Base-by-base conservation (phyloP, 1,140 invertebrate species). In the Nebria ingens region DNA sequence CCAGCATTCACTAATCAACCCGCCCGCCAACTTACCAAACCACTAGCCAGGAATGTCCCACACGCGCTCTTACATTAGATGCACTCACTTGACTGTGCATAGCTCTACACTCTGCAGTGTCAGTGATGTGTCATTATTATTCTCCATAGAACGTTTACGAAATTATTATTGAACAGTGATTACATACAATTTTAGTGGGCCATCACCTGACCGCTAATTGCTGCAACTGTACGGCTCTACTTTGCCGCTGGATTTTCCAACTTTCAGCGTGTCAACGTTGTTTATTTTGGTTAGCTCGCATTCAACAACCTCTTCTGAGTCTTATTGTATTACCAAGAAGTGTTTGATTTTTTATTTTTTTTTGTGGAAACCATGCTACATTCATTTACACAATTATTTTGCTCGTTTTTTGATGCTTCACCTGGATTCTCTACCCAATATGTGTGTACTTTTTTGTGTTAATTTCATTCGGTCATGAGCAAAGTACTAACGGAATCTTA, bases 231-330 rank as follows among this genome's bases (percentile, higher is more conserved):
- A n/a, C 25, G 6, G n/a, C 25, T 9, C 25, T 6, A 34, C 6
- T 34, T n/a, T 34, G 25, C n/a, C n/a, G 25, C 25, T 45, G 40
- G 40, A 45, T 17, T 45, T 45, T 45, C 40, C 40, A 45, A 45
- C 40, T 12, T 11, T 11, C 15, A 11, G 9, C 13, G 4, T 45
- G 9, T 45, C 15, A 11, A 12, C 40, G 40, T 45, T 34, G 25
- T 45, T 45, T 45, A 45, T 45, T 45, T 45, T 45, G 40, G 40
- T 9, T 9, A 9, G 9, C 17, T 45, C 17, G 15, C 40, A 45
- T 17, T 45, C 40, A 17, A 17, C 3, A 17, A 45, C 40, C 40
- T 45, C 9, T n/a, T 34, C 25, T n/a, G n/a, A n/a, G n/a, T n/a
- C n/a, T n/a, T n/a, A n/a, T n/a, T n/a, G 25, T 34, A 34, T 9